Conservation (phyloP, 30 jellyfish, hydroid and myxozoan genomes). For the Rhopilema esculentum region DNA sequence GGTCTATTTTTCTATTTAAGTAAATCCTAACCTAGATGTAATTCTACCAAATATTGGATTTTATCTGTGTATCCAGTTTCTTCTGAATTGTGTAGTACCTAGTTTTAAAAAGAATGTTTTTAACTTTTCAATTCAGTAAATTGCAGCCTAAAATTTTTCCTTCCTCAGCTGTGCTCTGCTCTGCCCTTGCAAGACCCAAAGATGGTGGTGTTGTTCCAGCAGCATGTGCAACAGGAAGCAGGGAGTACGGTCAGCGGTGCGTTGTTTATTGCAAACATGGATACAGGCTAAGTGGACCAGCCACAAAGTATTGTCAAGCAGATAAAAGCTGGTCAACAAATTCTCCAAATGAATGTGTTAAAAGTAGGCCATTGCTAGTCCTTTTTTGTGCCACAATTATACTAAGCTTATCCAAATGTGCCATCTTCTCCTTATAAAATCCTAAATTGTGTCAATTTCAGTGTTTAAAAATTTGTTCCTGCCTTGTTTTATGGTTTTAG, state of each 20-base stretch:
- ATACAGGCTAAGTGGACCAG: conserved; percentile 89
- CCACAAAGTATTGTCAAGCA: conserved; percentile 97
- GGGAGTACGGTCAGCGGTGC: conserved; percentile 98
- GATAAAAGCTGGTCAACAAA: conserved; percentile 80
- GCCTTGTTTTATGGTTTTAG: too few species aligned
- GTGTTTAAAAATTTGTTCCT: too few species aligned
- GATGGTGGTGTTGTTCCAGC: conserved; percentile 96
- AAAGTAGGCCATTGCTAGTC: conserved; percentile 48
- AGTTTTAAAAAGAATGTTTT: neutral
- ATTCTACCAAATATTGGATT: too few species aligned
- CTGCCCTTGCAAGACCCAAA: conserved; percentile 78
- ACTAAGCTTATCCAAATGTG: too few species aligned
- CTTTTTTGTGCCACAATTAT: too few species aligned
- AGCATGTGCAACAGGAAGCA: conserved; percentile 68
- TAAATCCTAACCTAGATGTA: too few species aligned
- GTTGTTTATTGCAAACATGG: conserved; percentile 95
- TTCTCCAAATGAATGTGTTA: conserved; percentile 79
- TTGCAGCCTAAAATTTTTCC: neutral
- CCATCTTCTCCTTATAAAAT: too few species aligned
- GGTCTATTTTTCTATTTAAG: too few species aligned
- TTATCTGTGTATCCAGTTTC: too few species aligned
- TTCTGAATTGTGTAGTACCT: too few species aligned
- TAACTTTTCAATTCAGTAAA: too few species aligned
- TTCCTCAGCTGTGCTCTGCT: conserved; percentile 93
- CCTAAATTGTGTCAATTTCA: too few species aligned